Evolutionary conservation across 2,888 invertebrate species (phyloP), one percentile per base, ranked within the genome.

Genomic region (Eristalis intricaria): DNA sequence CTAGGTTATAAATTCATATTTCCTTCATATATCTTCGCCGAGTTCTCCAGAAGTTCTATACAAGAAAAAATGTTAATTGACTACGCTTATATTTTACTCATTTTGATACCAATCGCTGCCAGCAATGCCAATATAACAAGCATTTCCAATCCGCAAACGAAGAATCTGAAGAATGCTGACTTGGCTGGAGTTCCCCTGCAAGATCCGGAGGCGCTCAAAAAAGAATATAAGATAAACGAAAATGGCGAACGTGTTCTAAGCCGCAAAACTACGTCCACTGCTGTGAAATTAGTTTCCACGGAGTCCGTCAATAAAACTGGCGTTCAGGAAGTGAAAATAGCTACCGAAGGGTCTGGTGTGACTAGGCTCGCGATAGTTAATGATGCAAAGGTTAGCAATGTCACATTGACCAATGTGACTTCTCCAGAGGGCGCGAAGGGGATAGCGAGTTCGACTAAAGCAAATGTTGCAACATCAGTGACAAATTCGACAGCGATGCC

Each of bases 281-380:
- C 66, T 15, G 15, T 63, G 11, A 74, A 74, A 23, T 29, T 43
- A 15, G 43, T 11, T 22, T 19, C 50, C 50, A 50, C n/a, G 19
- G 50, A 50, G 10, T 50, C 50, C 8, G 50, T 8, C n/a, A 11
- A 38, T 1, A 71, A 58, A 0, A 2, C 43, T 23, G 7, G 13
- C 10, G 50, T 50, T 19, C n/a, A 50, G 1, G 50, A 50, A 19
- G 50, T 60, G 0, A 84, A 69, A 38, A 80, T 87, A 64, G 83
- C 73, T 0, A 80, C 79, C 7, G 87, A 87, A 38, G 84, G 83
- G 8, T 83, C 87, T 2, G 84, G 84, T 19, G 84, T 76, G n/a
- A 76, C 76, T 1, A 80, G 68, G 65, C 13, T 84, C 0, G 64
- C 35, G 38, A 11, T 76, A 2, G 32, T 29, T 4, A 75, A 79